Conservation (phyloP, 2,797 vertebrate species). For the Thunnus albacares region DNA sequence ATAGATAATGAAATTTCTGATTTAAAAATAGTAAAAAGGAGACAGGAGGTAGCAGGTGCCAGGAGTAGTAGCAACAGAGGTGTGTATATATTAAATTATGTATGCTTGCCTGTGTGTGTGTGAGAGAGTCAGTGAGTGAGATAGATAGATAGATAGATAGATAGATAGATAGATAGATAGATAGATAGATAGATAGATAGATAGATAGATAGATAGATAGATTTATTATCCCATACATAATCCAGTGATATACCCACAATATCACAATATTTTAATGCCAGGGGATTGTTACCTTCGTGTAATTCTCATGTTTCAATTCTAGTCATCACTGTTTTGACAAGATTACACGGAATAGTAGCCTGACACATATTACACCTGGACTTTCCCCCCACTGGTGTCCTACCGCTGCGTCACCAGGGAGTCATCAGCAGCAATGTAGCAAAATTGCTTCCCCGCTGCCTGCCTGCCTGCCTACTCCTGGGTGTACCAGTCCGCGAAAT, state of each 20-base stretch:
- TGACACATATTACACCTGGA: constrained; percentile 36
- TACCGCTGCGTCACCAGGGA: constrained; percentile 38
- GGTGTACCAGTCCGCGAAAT: constrained; percentile 62
- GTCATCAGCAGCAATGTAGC: constrained; percentile 53
- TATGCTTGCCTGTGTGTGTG: not conserved
- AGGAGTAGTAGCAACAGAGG: constrained; percentile 14
- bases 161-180: not conserved
- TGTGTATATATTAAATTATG: constrained; percentile 29
- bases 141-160: not conserved
- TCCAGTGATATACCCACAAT: not conserved
- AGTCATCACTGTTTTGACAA: constrained; percentile 11
- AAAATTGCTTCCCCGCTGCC: constrained; percentile 67
- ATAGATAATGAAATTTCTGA: constrained; percentile 36
- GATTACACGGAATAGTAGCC: constrained; percentile 15
- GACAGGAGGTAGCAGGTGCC: constrained; percentile 13
- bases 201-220: not conserved
- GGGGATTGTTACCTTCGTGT: not conserved
- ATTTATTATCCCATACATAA: constrained; percentile 14
- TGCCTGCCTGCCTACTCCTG: constrained; percentile 54
- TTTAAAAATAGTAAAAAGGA: constrained; percentile 28
- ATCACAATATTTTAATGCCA: constrained; percentile 22
- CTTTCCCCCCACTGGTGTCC: constrained; percentile 32
- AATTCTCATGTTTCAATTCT: constrained; percentile 16
- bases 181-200: not conserved
- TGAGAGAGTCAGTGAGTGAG: not conserved